Evolutionary conservation across 2,113 vertebrate species (phyloP), one percentile per base, ranked within the genome.

Genomic region (Sciurus niger): DNA sequence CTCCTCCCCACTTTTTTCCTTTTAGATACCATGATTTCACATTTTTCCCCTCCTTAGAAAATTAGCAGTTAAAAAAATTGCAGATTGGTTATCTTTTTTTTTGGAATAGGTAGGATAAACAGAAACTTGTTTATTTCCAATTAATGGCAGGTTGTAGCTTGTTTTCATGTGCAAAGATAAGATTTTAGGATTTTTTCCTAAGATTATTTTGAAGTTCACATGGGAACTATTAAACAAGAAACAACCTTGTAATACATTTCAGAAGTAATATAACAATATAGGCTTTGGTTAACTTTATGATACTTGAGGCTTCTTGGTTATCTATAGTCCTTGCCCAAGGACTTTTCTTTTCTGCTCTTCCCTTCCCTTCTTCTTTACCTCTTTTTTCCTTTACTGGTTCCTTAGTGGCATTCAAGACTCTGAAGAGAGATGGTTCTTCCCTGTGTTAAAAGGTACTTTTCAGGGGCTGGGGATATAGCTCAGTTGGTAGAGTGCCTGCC

Each of bases 51-150:
- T 37, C 43, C 63, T 37, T 34, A 90, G 78, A 95, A 89, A 95
- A 91, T 91, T 72, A 85, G 37, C 17, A 90, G 28, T 80, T 40
- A 80, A 48, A 83, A 63, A 58, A 85, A 51, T 72, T 68, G 55
- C 51, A 77, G 20, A 43, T 84, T 80, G 65, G 43, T 72, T 92
- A 68, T 77, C 25, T 94, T 82, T 17, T 95, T 97, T 87, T 92
- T 97, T 86, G 79, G 83, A 32, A 63, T 96, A 94, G 79, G 48
- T 86, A 85, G 34, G 80, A 72, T 90, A 72, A 95, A 74, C 14
- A 86, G 80, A 95, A 60, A 92, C 73, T 95, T 96, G 74, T 79
- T 90, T 87, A 63, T 94, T 94, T 94, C 88, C 22, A 84, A 65
- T 87, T 58, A 92, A 46, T 78, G 25, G 91, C 25, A 48, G 68